Conservation (phyloP, 1,140 invertebrate species). For the Teleogryllus occipitalis region DNA sequence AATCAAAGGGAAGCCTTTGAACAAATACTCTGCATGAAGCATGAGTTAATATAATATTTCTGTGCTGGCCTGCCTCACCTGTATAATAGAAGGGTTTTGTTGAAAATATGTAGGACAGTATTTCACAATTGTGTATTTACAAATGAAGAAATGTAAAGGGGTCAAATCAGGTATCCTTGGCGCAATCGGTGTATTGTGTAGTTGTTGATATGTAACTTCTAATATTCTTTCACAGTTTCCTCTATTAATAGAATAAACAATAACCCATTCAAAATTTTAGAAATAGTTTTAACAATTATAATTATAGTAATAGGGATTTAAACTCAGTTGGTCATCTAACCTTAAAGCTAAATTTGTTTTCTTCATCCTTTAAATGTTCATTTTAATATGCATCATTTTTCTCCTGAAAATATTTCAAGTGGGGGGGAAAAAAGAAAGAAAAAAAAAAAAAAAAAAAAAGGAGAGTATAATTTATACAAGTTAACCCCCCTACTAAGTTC, state of each 20-base stretch:
- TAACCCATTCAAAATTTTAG: not conserved
- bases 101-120: not conserved
- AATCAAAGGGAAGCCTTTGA: not conserved
- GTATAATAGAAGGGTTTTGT: not conserved
- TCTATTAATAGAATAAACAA: not conserved
- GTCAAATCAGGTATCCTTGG: not conserved
- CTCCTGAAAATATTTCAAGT: too few species aligned
- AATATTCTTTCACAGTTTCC: not conserved
- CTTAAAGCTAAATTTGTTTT: too few species aligned
- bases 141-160: not conserved
- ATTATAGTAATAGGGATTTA: too few species aligned
- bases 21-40: conserved; percentile 2
- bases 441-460: too few species aligned
- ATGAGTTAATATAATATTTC: not conserved
- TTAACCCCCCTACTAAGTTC: too few species aligned
- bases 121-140: not conserved
- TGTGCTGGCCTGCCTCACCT: not conserved
- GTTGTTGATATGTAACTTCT: not conserved
- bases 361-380: too few species aligned
- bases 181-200: not conserved
- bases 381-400: too few species aligned
- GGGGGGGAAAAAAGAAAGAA: too few species aligned
- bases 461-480: too few species aligned
- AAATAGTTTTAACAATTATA: too few species aligned
- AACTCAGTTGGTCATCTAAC: too few species aligned